Percentiles rank a stretch among this genome's conserved stretches.
Evolutionary conservation across 2,113 vertebrate genomes (phyloP).

Genomic region (Oxygymnocypris stewartii): DNA sequence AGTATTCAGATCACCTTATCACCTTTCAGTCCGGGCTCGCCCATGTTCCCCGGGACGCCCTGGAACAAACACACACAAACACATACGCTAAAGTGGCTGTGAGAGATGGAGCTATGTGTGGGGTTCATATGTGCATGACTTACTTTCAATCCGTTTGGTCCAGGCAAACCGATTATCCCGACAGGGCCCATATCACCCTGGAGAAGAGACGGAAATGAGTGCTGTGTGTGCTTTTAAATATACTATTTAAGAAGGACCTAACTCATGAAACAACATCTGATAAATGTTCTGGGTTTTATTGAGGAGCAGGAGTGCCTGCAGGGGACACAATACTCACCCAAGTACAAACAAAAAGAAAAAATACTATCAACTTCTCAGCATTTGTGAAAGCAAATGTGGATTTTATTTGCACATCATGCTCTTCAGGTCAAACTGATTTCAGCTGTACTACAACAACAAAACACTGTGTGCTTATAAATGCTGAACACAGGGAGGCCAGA

Average conservation of each 20-base stretch:
- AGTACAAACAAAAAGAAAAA: not conserved
- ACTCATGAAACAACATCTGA: not conserved
- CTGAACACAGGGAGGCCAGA: not conserved
- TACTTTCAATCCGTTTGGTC: slow-evolving; percentile 95
- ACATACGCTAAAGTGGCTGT: not conserved
- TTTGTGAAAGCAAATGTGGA: not conserved
- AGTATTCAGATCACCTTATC: slow-evolving; percentile 99
- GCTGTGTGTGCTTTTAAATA: not conserved
- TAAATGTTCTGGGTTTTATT: not conserved
- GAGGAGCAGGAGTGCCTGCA: not conserved
- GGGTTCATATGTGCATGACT: slow-evolving; percentile 48
- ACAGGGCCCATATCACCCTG: slow-evolving; percentile 92
- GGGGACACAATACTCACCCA: not conserved
- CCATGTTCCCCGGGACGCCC: slow-evolving; percentile 94
- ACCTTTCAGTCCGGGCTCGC: slow-evolving; percentile 99
- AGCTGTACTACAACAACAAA: not conserved
- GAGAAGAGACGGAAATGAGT: not conserved
- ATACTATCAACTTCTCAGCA: not conserved
- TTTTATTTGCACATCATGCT: not conserved
- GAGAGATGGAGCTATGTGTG: not conserved
- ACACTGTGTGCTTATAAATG: not conserved
- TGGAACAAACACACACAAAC: slow-evolving; percentile 72
- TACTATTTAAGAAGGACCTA: not conserved
- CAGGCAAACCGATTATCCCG: slow-evolving; percentile 86
- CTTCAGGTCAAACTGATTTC: not conserved